Percentiles rank a stretch among this genome's conserved stretches.
phyloP scores from a whole-genome alignment of 64 coral and sea anemone species.

The Pachyseris speciosa region DNA sequence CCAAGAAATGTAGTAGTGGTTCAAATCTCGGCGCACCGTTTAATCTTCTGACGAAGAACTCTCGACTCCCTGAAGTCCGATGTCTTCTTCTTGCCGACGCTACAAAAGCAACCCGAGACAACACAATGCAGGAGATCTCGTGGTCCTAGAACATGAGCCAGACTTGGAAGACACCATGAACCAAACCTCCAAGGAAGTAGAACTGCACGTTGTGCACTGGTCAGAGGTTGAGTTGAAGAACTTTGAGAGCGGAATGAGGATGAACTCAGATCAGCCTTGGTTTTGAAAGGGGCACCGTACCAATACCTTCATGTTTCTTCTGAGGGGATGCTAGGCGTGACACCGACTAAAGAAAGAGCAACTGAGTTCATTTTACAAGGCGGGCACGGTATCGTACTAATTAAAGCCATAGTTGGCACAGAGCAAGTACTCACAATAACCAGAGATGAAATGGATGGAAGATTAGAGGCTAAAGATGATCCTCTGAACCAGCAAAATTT shows the following conservation, averaged over 20 bases:
- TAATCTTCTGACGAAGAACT: too few relatives aligned
- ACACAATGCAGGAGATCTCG: too few relatives aligned
- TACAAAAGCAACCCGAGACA: background rate
- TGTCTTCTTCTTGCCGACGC: background rate
- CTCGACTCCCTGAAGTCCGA: too few relatives aligned
- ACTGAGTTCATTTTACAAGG: conserved; percentile 33
- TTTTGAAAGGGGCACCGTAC: background rate
- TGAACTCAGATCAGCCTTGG: conserved; percentile 35
- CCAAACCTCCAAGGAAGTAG: background rate
- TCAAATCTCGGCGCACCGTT: background rate
- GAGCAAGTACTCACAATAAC: background rate
- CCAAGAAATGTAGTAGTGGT: too few relatives aligned
- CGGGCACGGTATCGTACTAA: background rate
- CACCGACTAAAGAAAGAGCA: background rate
- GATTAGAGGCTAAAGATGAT: background rate
- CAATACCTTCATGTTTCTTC: conserved; percentile 22
- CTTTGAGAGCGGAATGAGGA: conserved; percentile 35
- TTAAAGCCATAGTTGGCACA: background rate
- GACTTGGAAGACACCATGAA: too few relatives aligned
- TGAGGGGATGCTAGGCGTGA: background rate
- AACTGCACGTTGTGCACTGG: conserved; percentile 65
- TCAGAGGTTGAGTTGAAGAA: conserved; percentile 57
- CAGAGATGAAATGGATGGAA: background rate
- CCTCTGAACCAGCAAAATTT: conserved; percentile 1
- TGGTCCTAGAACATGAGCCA: too few relatives aligned